phyloP scores from a whole-genome alignment of 1,140 invertebrate genomes.

The Zaprionus africanus region DNA sequence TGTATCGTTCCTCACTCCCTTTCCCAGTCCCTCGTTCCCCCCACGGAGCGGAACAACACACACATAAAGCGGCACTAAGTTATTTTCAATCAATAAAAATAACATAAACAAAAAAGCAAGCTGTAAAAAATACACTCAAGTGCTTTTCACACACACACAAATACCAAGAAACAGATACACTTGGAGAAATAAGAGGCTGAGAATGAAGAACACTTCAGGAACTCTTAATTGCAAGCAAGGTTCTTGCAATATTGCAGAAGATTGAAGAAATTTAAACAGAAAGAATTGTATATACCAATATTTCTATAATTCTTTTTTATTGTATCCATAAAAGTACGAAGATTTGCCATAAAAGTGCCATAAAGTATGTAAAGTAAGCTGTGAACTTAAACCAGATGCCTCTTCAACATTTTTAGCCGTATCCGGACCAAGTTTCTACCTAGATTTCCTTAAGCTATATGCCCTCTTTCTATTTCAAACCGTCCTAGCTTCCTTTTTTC shows the following conservation, averaged over 20 bases:
- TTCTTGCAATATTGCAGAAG: too few relatives aligned
- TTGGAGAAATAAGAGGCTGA: background rate
- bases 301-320: too few relatives aligned
- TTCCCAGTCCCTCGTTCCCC: conserved; percentile 11
- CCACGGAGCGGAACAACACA: conserved; percentile 24
- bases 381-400: too few relatives aligned
- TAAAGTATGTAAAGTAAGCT: too few relatives aligned
- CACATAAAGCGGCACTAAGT: conserved; percentile 78
- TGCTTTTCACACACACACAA: conserved; percentile 30
- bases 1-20: conserved; percentile 17
- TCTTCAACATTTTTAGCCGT: too few relatives aligned
- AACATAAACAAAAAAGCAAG: conserved; percentile 79
- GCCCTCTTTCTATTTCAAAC: background rate
- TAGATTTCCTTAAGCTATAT: too few relatives aligned
- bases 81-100: conserved; percentile 83
- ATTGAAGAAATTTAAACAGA: too few relatives aligned
- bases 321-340: too few relatives aligned
- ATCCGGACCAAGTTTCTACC: too few relatives aligned
- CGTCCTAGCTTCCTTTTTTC: rapidly evolving
- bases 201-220: background rate
- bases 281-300: too few relatives aligned
- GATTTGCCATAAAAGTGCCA: too few relatives aligned
- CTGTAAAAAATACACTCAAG: conserved; percentile 80
- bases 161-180: background rate
- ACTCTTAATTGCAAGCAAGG: too few relatives aligned